Evolutionary conservation across 2,888 invertebrate species (phyloP), one percentile per base, ranked within the genome.

Genomic region (Alloscopus bannaensis): DNA sequence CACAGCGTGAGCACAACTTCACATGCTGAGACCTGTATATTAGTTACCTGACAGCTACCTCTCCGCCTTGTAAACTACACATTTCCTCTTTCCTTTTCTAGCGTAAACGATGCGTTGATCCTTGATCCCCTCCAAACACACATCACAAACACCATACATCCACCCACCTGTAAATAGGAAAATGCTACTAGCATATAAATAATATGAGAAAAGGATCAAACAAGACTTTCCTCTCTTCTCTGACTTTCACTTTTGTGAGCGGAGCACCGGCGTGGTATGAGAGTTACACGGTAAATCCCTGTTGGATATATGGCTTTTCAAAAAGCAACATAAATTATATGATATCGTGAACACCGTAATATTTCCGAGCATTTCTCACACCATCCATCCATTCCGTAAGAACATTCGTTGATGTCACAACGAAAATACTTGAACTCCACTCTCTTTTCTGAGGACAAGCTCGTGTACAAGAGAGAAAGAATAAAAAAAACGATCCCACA

Each of bases 271-370:
- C 31, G 40, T 28, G 68, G n/a, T n/a, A n/a, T n/a, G n/a, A n/a
- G n/a, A n/a, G n/a, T 31, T 57, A 65, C 47, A 57, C 45, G 75
- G 47, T 68, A 68, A 75, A 75, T 75, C 68, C 75, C 59, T 36
- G 68, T 66, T 60, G 75, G 50, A 60, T 68, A 50, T 22, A 66
- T 75, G 50, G 60, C 59, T 73, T 75, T 72, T 75, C 45, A 75
- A 55, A 68, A 57, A 13, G 50, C 24, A 42, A 47, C 60, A 75
- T 75, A 75, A 75, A 75, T 75, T 75, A 59, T 60, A 59, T 26
- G 2, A 50, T 60, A 68, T 75, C 75, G 42, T 55, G 28, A 75
- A 75, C 60, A 75, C 68, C 66, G 68, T 75, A 66, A 45, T 75
- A 29, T 16, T 66, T 29, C 45, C 47, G 57, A 45, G 55, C 28